phyloP scores from a whole-genome alignment of 2,888 invertebrate species.

The Phyllotreta striolata region DNA sequence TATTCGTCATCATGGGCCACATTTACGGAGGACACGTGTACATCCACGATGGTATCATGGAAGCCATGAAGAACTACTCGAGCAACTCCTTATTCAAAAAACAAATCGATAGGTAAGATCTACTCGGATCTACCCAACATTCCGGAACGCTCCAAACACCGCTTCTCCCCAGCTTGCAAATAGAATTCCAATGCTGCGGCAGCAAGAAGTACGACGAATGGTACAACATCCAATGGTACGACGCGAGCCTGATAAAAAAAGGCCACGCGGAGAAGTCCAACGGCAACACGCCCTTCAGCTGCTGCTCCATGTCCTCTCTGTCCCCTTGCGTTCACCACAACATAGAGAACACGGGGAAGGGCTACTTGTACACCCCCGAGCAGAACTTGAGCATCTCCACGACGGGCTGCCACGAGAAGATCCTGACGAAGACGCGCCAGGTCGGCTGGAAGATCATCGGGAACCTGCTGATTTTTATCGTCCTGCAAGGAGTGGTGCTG shows the following conservation, averaged over 20 bases:
- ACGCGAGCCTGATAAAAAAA: conserved; percentile 56
- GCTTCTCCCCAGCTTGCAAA: conserved; percentile 60
- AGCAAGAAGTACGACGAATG: conserved; percentile 69
- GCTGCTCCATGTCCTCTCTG: conserved; percentile 66
- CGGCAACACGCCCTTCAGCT: conserved; percentile 68
- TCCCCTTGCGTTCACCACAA: conserved; percentile 70
- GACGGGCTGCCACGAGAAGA: conserved; percentile 55
- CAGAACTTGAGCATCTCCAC: conserved; percentile 58
- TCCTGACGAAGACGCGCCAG: conserved; percentile 50
- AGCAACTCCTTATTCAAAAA: conserved; percentile 65
- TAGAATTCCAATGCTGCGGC: conserved; percentile 71
- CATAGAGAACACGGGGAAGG: conserved; percentile 63
- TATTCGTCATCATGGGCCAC: conserved; percentile 51
- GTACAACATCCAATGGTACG: conserved; percentile 69
- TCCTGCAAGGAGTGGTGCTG: conserved; percentile 49
- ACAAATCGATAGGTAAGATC: conserved; percentile 62
- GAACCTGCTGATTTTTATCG: conserved; percentile 48
- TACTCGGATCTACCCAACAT: neutral
- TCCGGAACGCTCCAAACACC: neutral
- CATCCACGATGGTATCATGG: conserved; percentile 64
- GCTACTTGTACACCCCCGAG: conserved; percentile 66
- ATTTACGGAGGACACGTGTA: conserved; percentile 49
- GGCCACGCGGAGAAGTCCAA: conserved; percentile 37
- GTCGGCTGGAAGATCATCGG: conserved; percentile 56
- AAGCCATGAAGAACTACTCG: conserved; percentile 68